Evolutionary conservation across 2,113 vertebrate species (phyloP), one percentile per base, ranked within the genome.

Genomic region (Lophotis ruficrista): DNA sequence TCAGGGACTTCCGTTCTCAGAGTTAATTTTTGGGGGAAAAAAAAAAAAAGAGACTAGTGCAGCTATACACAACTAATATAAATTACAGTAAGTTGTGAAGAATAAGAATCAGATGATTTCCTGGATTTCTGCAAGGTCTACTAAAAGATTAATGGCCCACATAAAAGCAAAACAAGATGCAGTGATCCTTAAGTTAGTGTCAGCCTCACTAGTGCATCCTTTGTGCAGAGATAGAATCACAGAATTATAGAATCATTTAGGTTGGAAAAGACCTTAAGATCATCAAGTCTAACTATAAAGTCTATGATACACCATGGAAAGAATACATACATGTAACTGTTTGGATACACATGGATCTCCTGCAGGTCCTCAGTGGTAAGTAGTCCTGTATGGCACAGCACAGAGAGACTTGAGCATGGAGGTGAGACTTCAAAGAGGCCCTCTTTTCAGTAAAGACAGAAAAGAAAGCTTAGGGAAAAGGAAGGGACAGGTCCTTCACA

Each of bases 271-370:
- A 4, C 19, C 43, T 53, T 69, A 25, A 64, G 64, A 35, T 41
- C 17, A 38, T 6, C 0, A 1, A 48, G 4, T 23, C 12, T 10
- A 53, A 14, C 13, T 2, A 1, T 43, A 45, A 56, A 22, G 4
- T 9, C 20, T 3, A 0, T 15, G 10, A 8, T 17, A 37, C 13
- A 20, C 2, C 73, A 4, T 6, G 16, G 57, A 33, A 91, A 33
- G 9, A 58, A 17, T 15, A 15, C 2, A 18, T 47, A 1, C 0
- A 0, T 54, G 20, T 24, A 30, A 7, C 7, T 70, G 27, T 68
- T 65, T 64, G 45, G 20, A 19, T 51, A 11, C 1, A 2, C 1
- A 6, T 1, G 6, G 16, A 10, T 30, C 10, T 75, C 27, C 51
- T 85, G 50, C 21, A 48, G 23, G 33, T 38, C 65, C 65, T 53